phyloP scores from a whole-genome alignment of 2,797 vertebrate species.

The Balearica regulorum region DNA sequence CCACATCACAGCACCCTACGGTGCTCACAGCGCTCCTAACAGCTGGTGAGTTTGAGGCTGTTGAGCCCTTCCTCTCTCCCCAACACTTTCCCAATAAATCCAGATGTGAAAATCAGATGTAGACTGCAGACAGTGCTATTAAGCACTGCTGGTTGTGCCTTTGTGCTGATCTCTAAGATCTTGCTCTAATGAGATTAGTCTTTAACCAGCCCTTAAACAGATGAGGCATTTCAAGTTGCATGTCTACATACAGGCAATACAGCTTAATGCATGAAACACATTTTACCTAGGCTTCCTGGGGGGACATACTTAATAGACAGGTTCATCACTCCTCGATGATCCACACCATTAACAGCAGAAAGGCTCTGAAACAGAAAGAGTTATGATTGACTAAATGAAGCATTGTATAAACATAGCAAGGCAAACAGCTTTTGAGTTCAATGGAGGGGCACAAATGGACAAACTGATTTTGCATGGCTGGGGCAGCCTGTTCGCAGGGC shows the following conservation, averaged over 20 bases:
- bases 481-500: neutral
- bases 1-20: neutral
- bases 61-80: neutral
- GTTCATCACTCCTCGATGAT: slow-evolving; percentile 74
- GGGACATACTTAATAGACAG: slow-evolving; percentile 73
- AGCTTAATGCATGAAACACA: neutral
- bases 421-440: neutral
- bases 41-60: neutral
- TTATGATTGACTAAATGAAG: neutral
- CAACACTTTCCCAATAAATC: neutral
- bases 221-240: neutral
- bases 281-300: slow-evolving; percentile 70
- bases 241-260: neutral
- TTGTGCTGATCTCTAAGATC: neutral
- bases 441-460: neutral
- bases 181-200: neutral
- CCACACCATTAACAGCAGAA: slow-evolving; percentile 64
- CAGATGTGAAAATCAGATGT: neutral
- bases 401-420: neutral
- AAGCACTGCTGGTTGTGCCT: neutral
- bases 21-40: neutral
- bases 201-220: neutral
- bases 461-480: neutral
- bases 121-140: neutral
- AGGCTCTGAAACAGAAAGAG: slow-evolving; percentile 62